Conservation (phyloP, 2,888 invertebrate species). For the Agrochola litura region DNA sequence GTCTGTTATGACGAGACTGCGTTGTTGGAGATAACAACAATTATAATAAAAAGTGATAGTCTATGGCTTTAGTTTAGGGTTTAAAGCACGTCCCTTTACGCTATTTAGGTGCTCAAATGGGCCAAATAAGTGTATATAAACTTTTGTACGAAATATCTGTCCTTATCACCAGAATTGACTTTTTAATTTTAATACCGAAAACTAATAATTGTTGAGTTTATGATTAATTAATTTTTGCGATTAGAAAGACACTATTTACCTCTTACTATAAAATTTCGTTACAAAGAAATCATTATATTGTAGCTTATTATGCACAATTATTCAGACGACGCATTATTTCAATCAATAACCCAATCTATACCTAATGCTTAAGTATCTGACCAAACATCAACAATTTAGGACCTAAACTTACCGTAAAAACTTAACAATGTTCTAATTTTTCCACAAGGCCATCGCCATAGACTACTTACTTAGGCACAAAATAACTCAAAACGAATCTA, state of each 20-base stretch:
- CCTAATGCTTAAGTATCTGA: neutral
- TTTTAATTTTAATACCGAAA: neutral
- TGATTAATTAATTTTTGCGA: neutral
- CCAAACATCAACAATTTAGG: neutral
- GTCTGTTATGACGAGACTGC: neutral
- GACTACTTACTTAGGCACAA: neutral
- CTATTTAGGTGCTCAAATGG: constrained; percentile 1
- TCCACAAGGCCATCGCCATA: constrained; percentile 1
- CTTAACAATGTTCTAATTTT: neutral
- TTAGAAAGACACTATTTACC: neutral
- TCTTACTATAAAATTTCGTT: neutral
- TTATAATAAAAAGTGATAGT: constrained; percentile 31
- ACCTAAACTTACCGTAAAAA: neutral
- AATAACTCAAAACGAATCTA: constrained; percentile 44
- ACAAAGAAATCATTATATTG: too few species aligned
- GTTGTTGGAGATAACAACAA: constrained; percentile 32
- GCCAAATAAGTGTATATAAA: constrained; percentile 8
- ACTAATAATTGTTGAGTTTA: neutral
- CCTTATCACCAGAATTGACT: neutral
- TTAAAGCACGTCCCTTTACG: constrained; percentile 1
- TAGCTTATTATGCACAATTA: neutral
- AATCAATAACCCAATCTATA: neutral
- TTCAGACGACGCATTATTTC: too few species aligned
- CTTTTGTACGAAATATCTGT: constrained; percentile 11
- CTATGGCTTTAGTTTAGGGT: constrained; percentile 12